phyloP scores from a whole-genome alignment of 2,113 vertebrate species.

The Xiphophorus maculatus region DNA sequence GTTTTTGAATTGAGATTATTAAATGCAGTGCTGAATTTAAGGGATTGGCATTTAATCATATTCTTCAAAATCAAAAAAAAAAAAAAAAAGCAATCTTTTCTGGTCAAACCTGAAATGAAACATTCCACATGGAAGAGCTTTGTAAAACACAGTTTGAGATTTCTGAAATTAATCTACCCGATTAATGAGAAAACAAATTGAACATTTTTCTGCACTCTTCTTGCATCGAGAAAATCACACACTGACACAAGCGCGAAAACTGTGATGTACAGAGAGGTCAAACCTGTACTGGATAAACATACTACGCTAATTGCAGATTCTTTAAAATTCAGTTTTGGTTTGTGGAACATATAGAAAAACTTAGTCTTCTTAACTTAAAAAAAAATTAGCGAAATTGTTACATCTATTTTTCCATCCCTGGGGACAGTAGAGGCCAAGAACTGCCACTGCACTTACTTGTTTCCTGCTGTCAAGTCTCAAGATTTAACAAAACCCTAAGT shows the following conservation, averaged over 20 bases:
- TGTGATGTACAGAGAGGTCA: background rate
- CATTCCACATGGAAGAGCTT: background rate
- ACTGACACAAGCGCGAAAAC: background rate
- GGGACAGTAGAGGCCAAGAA: too few relatives aligned
- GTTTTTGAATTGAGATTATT: background rate
- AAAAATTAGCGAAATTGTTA: too few relatives aligned
- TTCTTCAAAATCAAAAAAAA: background rate
- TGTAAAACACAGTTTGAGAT: background rate
- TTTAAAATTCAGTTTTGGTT: background rate
- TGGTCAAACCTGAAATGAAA: background rate
- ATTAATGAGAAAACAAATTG: background rate
- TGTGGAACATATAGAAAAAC: background rate
- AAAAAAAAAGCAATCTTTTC: background rate
- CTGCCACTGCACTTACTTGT: background rate
- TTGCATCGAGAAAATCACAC: background rate
- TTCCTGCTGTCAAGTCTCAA: background rate
- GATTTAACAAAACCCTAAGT: background rate
- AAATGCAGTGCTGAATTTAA: background rate
- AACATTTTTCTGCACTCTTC: background rate
- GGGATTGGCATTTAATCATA: background rate
- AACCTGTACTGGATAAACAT: background rate
- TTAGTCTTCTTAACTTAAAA: background rate
- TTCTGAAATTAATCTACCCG: background rate
- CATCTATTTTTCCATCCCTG: too few relatives aligned
- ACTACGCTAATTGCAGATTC: background rate